These are phyloP conservation scores for Pontoporia blainvillei DNA, from an alignment of 2,113 vertebrate genomes.

Conservation along the genomic window DNA sequence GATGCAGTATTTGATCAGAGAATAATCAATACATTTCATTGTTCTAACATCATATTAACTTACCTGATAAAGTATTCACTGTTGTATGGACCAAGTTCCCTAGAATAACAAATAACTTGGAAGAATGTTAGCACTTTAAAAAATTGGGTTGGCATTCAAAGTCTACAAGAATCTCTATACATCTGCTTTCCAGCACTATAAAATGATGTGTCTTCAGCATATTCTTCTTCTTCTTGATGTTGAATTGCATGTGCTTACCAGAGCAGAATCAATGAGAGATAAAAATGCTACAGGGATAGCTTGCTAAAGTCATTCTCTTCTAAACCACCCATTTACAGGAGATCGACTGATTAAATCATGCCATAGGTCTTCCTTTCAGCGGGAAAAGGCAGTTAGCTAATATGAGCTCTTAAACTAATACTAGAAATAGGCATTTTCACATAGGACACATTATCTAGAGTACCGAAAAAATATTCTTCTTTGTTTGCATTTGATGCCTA, in stretches of 20 bases:
- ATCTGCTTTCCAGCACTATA: background rate
- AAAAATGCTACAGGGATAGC: background rate
- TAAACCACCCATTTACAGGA: background rate
- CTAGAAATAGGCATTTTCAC: background rate
- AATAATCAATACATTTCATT: slow-evolving; percentile 65
- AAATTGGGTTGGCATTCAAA: background rate
- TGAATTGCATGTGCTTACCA: background rate
- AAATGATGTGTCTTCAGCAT: background rate
- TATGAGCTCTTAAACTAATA: background rate
- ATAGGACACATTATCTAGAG: background rate
- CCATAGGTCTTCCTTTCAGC: background rate
- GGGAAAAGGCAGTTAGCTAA: background rate
- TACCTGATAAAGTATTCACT: slow-evolving; percentile 60
- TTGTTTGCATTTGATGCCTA: background rate
- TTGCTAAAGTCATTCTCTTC: background rate
- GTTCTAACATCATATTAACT: slow-evolving; percentile 58
- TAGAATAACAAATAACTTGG: slow-evolving; percentile 50
- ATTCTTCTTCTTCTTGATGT: background rate
- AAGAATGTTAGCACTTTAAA: slow-evolving; percentile 6
- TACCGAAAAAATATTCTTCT: background rate
- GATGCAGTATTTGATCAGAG: slow-evolving; percentile 67
- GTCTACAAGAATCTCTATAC: background rate
- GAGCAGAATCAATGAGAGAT: slow-evolving; percentile 15
- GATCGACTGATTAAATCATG: background rate
- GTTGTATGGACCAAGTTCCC: slow-evolving; percentile 38